Conservation (phyloP, 2,888 invertebrate species). For the Idaea aversata region DNA sequence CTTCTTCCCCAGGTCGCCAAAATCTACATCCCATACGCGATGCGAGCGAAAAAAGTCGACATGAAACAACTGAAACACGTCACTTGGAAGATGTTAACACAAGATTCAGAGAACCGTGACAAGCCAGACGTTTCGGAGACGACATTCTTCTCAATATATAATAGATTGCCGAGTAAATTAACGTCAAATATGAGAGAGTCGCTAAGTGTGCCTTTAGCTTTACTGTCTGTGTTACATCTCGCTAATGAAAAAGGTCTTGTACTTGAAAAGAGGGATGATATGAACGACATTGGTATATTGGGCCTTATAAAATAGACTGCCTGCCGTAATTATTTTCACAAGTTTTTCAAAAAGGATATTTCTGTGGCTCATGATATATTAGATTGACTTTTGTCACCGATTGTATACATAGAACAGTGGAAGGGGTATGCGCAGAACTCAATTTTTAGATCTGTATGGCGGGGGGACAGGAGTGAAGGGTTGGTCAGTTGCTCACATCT, state of each 20-base stretch:
- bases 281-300: conserved; percentile 76
- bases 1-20: conserved; percentile 79
- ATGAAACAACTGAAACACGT: conserved; percentile 90
- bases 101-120: conserved; percentile 48
- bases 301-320: conserved; percentile 52
- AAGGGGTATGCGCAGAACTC: too few relatives aligned
- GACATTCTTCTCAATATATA: conserved; percentile 80
- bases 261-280: conserved; percentile 71
- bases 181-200: conserved; percentile 84
- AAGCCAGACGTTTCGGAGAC: conserved; percentile 65
- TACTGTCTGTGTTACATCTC: conserved; percentile 90
- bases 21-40: conserved; percentile 88
- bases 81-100: conserved; percentile 84
- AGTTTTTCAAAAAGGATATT: too few relatives aligned
- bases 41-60: conserved; percentile 91
- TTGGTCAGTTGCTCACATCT: too few relatives aligned
- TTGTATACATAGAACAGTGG: too few relatives aligned
- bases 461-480: too few relatives aligned
- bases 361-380: too few relatives aligned
- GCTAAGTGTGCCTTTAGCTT: conserved; percentile 88
- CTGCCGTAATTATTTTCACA: too few relatives aligned
- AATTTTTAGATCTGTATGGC: too few relatives aligned
- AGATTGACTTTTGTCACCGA: too few relatives aligned
- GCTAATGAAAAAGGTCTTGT: conserved; percentile 88
- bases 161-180: conserved; percentile 78